Evolutionary conservation across 2,888 invertebrate species (phyloP).

Genomic region (Alcis repandata): DNA sequence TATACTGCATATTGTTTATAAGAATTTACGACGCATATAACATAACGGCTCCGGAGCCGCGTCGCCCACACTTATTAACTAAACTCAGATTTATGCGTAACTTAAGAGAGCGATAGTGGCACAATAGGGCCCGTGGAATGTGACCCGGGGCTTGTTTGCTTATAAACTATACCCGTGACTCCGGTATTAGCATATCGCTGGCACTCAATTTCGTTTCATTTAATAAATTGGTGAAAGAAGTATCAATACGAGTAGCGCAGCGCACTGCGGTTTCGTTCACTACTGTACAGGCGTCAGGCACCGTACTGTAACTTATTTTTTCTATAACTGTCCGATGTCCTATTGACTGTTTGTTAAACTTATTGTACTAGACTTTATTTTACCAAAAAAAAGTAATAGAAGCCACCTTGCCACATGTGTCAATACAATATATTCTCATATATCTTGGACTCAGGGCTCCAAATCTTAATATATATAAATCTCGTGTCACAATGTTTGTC

Average conservation of each 20-base stretch:
- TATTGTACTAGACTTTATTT: too few relatives aligned
- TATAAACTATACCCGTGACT: slow-evolving; percentile 50
- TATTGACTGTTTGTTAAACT: too few relatives aligned
- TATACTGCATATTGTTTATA: slow-evolving; percentile 46
- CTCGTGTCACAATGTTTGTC: too few relatives aligned
- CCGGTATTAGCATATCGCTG: slow-evolving; percentile 47
- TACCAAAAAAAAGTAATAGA: too few relatives aligned
- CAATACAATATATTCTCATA: too few relatives aligned
- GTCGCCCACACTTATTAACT: slow-evolving; percentile 83
- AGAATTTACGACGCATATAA: slow-evolving; percentile 65
- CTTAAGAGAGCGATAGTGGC: slow-evolving; percentile 72
- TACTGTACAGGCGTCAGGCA: not conserved
- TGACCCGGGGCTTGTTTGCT: slow-evolving; percentile 68
- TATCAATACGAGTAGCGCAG: not conserved
- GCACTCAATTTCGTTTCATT: slow-evolving; percentile 44
- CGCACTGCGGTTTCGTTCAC: not conserved
- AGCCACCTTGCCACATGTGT: too few relatives aligned
- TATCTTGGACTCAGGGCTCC: too few relatives aligned
- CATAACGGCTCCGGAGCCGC: slow-evolving; percentile 72
- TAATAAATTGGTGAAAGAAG: slow-evolving; percentile 16
- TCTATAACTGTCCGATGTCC: not conserved
- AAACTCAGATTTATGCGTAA: slow-evolving; percentile 81
- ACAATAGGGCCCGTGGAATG: slow-evolving; percentile 82
- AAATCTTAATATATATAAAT: too few relatives aligned
- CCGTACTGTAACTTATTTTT: not conserved